Evolutionary conservation across 2,888 invertebrate species (phyloP), one percentile per base, ranked within the genome.

Genomic region (Agrotis exclamationis): DNA sequence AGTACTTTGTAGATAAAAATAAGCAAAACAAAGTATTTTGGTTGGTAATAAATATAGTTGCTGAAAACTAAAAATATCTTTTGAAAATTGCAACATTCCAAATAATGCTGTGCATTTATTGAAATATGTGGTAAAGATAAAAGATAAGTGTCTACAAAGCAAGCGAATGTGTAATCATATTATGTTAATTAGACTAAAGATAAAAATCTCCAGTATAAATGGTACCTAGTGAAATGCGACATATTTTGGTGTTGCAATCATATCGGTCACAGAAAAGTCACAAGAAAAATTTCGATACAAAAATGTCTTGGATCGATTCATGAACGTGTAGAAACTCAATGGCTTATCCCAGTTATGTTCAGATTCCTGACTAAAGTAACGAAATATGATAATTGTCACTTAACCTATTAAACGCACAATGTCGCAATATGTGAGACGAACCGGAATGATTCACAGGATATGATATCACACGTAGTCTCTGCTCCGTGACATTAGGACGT

Each of bases 391-490:
- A 93, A 95, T 92, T 90, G 91, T 86, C 92, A 94, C 89, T 95
- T 94, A 93, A 94, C 93, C 94, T 91, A 94, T 89, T 91, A 91
- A 92, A 88, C 86, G 85, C 78, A 85, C 87, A 81, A 88, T 86
- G 84, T 86, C 88, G 89, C 88, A 89, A 87, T 87, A 88, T 84
- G 84, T 85, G 84, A 85, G 85, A 86, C 83, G 86, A 86, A 85
- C 86, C 80, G 80, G 80, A 76, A 87, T 93, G 93, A 93, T 90
- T 93, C 92, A 92, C 91, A 90, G 92, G 92, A 93, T 90, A 92
- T 95, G 94, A 95, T 93, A 94, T 95, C 95, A 95, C 88, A 93
- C 87, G 75, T 82, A 86, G 86, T 83, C 87, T 89, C 87, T 88
- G 88, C 89, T 87, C 85, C 82, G 90, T 85, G 84, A 87, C 85